Percentiles rank a stretch among this genome's conserved stretches.
Conservation (phyloP, 37 sponge, comb jelly and placozoan genomes). For the Ianthella basta region DNA sequence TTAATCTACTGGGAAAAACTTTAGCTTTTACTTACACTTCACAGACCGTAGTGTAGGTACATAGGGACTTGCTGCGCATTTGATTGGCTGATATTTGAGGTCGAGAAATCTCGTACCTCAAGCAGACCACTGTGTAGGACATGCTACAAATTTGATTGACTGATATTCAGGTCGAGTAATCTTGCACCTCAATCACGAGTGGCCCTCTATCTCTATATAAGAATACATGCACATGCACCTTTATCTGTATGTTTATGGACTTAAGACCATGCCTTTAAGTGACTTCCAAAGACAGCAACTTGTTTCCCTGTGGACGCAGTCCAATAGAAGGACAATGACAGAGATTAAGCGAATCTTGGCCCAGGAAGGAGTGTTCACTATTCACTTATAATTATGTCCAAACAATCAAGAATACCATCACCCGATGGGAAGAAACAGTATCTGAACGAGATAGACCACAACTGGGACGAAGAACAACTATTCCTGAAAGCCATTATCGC, state of each 20-base stretch:
- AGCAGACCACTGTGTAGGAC: neutral
- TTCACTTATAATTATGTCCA: too few species aligned
- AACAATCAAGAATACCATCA: neutral
- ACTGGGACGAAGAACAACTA: neutral
- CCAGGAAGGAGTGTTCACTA: slow-evolving; percentile 21
- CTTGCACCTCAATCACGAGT: neutral
- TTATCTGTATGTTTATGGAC: neutral
- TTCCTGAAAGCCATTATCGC: neutral
- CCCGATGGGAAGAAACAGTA: neutral
- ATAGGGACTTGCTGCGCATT: neutral
- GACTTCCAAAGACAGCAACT: neutral
- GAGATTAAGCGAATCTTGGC: slow-evolving; percentile 9
- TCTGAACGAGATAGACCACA: neutral
- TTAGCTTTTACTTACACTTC: neutral
- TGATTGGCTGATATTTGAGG: neutral
- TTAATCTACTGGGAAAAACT: too few species aligned
- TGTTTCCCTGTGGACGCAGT: slow-evolving; percentile 9
- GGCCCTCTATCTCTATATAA: neutral
- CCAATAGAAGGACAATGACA: neutral
- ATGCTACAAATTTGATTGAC: neutral
- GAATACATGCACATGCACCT: neutral
- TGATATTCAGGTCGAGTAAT: neutral
- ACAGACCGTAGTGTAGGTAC: neutral
- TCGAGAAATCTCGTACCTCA: neutral
- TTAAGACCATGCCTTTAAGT: neutral